Evolutionary conservation across 2,797 vertebrate species (phyloP), one percentile per base, ranked within the genome.

Genomic region (Dermochelys coriacea): DNA sequence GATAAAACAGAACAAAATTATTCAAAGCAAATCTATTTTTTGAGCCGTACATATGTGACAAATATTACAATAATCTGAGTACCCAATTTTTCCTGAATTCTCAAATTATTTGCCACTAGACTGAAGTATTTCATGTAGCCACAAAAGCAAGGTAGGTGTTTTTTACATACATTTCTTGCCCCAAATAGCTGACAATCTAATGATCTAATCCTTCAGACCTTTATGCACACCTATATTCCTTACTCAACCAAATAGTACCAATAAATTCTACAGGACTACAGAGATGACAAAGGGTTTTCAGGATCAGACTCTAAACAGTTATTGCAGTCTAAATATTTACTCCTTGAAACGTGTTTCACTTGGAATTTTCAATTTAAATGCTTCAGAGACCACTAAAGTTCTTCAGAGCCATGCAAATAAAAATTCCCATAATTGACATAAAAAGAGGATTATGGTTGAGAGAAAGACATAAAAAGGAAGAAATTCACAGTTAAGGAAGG

Each of bases 161-260:
- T 25, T 25, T 45, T 68, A 68, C 0, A 0, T 29, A 49, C 37
- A 27, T 94, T 77, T 51, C 0, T 0, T 6, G 50, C 8, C 29
- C 80, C 57, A 12, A 54, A 1, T n/a, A 83, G 64, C 9, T 78
- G 84, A 16, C 3, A 1, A n/a, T 77, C 34, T 75, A 18, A 91
- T 87, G 79, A 59, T 14, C 51, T 47, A 2, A 27, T 47, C 1
- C 1, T 54, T 81, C 4, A 55, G 8, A 75, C 1, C 6, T 59
- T 78, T 84, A 41, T 83, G 51, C 88, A 37, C 77, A 2, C 0
- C 31, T 51, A 41, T 49, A n/a, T 11, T 84, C 29, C 37, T 51
- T 87, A 27, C 47, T 84, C 64, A 71, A 55, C n/a, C 45, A 64
- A 21, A 68, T 19, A 51, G 34, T 81, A 27, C 8, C 49, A 18